A percentile compares a stretch with the other conserved stretches of the same genome.
These are phyloP conservation scores for Alosa alosa DNA, from an alignment of 2,113 vertebrate genomes.

Conservation along the genomic window DNA sequence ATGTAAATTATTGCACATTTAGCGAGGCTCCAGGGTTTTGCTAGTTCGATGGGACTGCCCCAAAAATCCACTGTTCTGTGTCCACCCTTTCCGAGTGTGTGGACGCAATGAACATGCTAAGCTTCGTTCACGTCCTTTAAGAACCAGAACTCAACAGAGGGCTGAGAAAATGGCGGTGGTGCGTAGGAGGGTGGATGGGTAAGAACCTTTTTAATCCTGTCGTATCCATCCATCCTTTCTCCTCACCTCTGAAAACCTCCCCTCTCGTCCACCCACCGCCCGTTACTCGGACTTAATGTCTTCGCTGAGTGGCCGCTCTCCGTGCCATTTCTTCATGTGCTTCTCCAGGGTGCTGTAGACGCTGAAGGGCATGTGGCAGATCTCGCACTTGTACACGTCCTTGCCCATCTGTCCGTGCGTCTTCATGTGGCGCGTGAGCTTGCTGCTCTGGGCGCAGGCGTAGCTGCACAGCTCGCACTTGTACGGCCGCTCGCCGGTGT, in stretches of 20 bases:
- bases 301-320: constrained; percentile 94
- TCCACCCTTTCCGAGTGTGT: constrained; percentile 33
- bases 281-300: constrained; percentile 99
- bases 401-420: constrained; percentile 99
- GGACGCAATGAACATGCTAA: not conserved
- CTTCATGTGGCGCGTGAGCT: constrained; percentile 99
- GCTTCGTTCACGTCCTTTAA: not conserved
- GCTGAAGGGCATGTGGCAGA: constrained; percentile 99
- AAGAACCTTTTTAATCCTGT: not conserved
- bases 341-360: constrained; percentile 99
- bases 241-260: not conserved
- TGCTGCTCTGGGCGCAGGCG: constrained; percentile 98
- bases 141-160: not conserved
- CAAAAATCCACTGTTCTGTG: constrained; percentile 54
- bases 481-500: constrained; percentile 98
- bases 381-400: constrained; percentile 99
- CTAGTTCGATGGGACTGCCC: constrained; percentile 95
- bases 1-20: constrained; percentile 99
- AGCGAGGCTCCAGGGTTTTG: constrained; percentile 99
- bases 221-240: not conserved
- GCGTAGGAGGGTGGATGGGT: not conserved
- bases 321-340: constrained; percentile 99
- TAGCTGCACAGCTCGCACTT: constrained; percentile 99
- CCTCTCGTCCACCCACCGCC: constrained; percentile 56
- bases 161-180: not conserved